Evolutionary conservation across 2,797 vertebrate species (phyloP), one percentile per base, ranked within the genome.

Genomic region (Numenius phaeopus): DNA sequence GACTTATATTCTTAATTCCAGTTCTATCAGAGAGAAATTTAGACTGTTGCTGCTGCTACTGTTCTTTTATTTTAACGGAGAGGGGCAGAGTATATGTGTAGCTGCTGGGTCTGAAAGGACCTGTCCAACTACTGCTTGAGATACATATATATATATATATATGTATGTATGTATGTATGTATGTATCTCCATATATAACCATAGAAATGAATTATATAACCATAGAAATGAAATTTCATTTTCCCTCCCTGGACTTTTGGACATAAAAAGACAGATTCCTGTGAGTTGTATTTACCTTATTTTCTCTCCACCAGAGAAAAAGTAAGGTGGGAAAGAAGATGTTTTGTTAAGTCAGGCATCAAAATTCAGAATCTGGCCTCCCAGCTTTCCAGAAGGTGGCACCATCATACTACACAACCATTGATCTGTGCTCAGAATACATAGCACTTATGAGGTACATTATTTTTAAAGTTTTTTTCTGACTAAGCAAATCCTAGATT

Each of bases 371-470:
- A 50, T 14, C 22, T 34, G 27, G 16, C 7, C 29, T 37, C 26
- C 3, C 20, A 75, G 11, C 4, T 69, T 75, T 71, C 87, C 94
- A 93, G 76, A 42, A 96, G 88, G n/a, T 91, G 92, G 83, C 88
- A 88, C 44, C 57, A 93, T 26, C 39, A 46, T 20, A 58, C 34
- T 14, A 58, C 1, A 5, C 14, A 37, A 75, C 54, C 59, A 67
- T 0, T 39, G 26, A 55, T 40, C 11, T 23, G n/a, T 8, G 0
- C 23, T 77, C 26, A 66, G 14, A 90, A 44, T 4, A 46, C 14
- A 50, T 5, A 42, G 32, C n/a, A 42, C 20, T 7, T 9, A 6
- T 11, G 7, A 52, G 7, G 5, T 46, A 32, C 5, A 2, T 22
- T 22, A 34, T 14, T 42, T 34, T 89, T 29, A 26, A 13, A 3